Percentiles rank a stretch among this genome's conserved stretches.
Evolutionary conservation across 2,113 vertebrate genomes (phyloP).

Genomic region (Muscicapa adusta): DNA sequence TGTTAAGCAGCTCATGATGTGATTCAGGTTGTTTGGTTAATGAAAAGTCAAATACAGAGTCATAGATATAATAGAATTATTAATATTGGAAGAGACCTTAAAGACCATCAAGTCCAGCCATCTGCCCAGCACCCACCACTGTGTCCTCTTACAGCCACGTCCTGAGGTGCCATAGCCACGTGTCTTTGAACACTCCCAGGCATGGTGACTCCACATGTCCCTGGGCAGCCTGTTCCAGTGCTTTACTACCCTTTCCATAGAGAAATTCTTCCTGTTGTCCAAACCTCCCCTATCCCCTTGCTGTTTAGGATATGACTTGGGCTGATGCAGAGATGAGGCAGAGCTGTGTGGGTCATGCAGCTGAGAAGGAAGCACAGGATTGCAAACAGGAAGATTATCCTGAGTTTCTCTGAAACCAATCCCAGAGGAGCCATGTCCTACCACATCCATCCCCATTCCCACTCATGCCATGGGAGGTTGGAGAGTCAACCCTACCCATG

Average conservation of each 20-base stretch:
- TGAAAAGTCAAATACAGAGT: neutral
- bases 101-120: neutral
- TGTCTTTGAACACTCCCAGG: neutral
- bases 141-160: neutral
- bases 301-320: neutral
- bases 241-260: neutral
- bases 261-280: neutral
- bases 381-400: neutral
- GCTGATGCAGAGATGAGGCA: neutral
- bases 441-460: neutral
- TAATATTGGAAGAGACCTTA: neutral
- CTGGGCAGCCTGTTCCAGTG: neutral
- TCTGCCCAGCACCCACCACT: neutral
- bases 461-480: rapidly evolving
- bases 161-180: neutral
- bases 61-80: too few species aligned
- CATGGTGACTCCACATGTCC: neutral
- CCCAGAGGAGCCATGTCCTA: neutral
- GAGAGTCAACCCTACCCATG: rapidly evolving
- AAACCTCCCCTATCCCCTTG: neutral
- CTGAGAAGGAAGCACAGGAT: neutral
- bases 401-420: neutral
- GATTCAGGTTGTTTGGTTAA: neutral
- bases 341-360: neutral
- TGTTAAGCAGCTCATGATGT: neutral